These are phyloP conservation scores for Lithophane ornitopus DNA, from an alignment of 2,888 invertebrate genomes.

Conservation along the genomic window DNA sequence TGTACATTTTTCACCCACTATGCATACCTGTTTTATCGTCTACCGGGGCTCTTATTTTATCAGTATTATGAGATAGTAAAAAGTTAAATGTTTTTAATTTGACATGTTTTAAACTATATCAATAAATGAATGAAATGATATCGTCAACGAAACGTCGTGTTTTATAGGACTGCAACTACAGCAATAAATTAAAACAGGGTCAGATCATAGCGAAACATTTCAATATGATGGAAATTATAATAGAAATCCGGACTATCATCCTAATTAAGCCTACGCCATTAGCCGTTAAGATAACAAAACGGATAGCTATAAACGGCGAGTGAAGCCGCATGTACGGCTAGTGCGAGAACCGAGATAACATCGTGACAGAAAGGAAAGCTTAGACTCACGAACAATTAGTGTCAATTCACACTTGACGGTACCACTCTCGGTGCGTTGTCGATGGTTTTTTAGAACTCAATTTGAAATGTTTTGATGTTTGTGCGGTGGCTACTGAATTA, in stretches of 20 bases:
- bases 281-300: constrained; percentile 69
- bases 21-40: constrained; percentile 25
- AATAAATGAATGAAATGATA: constrained; percentile 26
- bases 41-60: background rate
- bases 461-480: constrained; percentile 62
- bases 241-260: constrained; percentile 54
- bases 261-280: constrained; percentile 63
- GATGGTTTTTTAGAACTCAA: constrained; percentile 54
- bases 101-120: background rate
- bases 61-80: background rate
- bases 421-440: constrained; percentile 48
- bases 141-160: constrained; percentile 10
- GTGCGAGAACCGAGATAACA: constrained; percentile 69
- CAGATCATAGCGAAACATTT: constrained; percentile 37
- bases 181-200: constrained; percentile 25
- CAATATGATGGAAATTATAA: constrained; percentile 48
- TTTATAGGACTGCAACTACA: constrained; percentile 4
- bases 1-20: constrained; percentile 28
- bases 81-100: background rate
- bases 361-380: constrained; percentile 70
- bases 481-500: constrained; percentile 52
- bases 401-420: constrained; percentile 64
- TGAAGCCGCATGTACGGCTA: constrained; percentile 68
- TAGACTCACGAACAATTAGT: constrained; percentile 72
- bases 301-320: constrained; percentile 70